Percentiles rank a stretch among this genome's conserved stretches.
phyloP scores from a whole-genome alignment of 2,113 vertebrate genomes.

The Panthera uncia region DNA sequence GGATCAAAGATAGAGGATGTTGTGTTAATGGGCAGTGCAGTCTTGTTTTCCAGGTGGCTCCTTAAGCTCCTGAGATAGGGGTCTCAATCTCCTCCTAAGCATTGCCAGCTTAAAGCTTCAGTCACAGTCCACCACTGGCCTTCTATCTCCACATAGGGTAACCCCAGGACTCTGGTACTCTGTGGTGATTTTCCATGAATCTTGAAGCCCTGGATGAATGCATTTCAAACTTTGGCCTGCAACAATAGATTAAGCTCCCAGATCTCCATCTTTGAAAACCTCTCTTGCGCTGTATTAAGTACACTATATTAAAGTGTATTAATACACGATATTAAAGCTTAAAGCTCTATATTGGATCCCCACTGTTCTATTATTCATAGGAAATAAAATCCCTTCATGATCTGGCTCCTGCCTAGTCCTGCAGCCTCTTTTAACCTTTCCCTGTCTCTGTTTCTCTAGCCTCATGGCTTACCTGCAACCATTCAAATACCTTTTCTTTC shows the following conservation, averaged over 20 bases:
- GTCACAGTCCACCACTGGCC: no score
- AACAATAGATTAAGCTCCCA: not conserved
- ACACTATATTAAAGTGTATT: not conserved
- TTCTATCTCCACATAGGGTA: not conserved
- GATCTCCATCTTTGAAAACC: slow-evolving; percentile 3
- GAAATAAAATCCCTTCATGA: not conserved
- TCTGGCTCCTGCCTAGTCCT: not conserved
- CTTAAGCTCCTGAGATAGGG: not conserved
- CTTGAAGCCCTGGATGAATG: not conserved
- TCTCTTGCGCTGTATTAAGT: not conserved
- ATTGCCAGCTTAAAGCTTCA: not conserved
- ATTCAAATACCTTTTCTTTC: not conserved
- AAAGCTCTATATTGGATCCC: slow-evolving; percentile 11
- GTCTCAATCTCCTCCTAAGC: not conserved
- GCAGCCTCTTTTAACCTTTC: not conserved
- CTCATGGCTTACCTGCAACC: not conserved
- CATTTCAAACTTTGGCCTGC: not conserved
- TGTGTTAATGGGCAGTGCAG: not conserved
- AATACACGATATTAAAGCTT: not conserved
- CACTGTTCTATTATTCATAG: not conserved
- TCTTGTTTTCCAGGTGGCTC: not conserved
- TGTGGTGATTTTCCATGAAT: not conserved
- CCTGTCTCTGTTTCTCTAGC: not conserved
- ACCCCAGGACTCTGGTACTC: not conserved
- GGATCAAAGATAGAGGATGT: slow-evolving; percentile 23